These are phyloP conservation scores for Xiphorhynchus erythropygius DNA, from an alignment of 2,797 vertebrate species.

Conservation along the genomic window DNA sequence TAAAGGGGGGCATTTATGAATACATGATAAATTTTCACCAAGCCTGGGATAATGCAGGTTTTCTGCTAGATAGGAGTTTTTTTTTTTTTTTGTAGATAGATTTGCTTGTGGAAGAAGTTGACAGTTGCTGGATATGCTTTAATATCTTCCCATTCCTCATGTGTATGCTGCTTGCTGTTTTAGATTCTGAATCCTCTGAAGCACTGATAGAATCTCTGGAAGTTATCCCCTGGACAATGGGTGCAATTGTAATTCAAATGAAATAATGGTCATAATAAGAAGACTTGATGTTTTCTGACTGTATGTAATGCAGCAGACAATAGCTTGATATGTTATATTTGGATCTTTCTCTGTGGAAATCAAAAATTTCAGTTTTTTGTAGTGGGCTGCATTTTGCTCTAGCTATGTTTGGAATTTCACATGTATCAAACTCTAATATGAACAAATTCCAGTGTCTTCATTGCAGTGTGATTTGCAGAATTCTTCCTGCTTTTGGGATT, in stretches of 20 bases:
- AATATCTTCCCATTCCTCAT: neutral
- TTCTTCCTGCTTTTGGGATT: neutral
- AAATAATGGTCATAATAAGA: conserved; percentile 13
- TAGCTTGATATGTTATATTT: neutral
- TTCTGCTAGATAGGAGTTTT: neutral
- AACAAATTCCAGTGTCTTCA: neutral
- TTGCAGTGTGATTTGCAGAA: neutral
- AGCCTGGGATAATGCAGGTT: neutral
- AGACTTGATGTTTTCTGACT: neutral
- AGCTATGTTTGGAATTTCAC: neutral
- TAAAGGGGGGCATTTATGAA: neutral
- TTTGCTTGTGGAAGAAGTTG: neutral
- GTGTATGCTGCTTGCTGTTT: neutral
- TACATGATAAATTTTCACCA: neutral
- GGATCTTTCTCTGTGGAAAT: conserved; percentile 12
- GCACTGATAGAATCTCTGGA: neutral
- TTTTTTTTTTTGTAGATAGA: neutral
- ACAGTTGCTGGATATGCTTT: neutral
- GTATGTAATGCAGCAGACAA: neutral
- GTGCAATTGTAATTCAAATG: conserved; percentile 23
- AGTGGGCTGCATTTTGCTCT: neutral
- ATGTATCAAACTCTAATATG: neutral
- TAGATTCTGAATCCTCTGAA: neutral
- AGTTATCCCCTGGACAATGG: neutral
- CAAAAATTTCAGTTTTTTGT: neutral